Conservation (phyloP, 2,113 vertebrate species). For the Caracal caracal region DNA sequence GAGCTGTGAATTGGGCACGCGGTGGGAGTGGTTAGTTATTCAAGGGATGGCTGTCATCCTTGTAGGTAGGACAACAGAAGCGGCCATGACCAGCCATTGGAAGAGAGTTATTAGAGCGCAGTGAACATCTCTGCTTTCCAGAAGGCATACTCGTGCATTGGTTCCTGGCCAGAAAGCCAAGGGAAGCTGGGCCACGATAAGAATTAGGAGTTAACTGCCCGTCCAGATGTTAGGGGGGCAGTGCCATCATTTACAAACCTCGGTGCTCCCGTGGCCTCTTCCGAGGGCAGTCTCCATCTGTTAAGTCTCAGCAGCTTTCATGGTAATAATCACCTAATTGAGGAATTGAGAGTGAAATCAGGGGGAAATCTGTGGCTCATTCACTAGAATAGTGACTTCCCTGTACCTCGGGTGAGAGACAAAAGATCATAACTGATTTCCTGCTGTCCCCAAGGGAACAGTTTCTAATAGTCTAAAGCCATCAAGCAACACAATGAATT, state of each 20-base stretch:
- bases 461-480: slow-evolving; percentile 87
- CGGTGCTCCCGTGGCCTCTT: slow-evolving; percentile 67
- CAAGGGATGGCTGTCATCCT: background rate
- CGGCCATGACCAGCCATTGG: background rate
- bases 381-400: slow-evolving; percentile 84
- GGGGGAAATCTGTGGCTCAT: slow-evolving; percentile 84
- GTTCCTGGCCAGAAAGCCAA: slow-evolving; percentile 37
- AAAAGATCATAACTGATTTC: slow-evolving; percentile 90
- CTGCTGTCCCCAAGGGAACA: slow-evolving; percentile 87
- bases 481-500: slow-evolving; percentile 88
- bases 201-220: slow-evolving; percentile 46
- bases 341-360: slow-evolving; percentile 88
- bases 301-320: slow-evolving; percentile 83
- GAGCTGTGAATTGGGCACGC: background rate
- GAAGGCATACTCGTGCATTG: background rate
- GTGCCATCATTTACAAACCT: slow-evolving; percentile 35
- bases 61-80: slow-evolving; percentile 4
- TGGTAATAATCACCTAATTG: slow-evolving; percentile 86
- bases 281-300: slow-evolving; percentile 80
- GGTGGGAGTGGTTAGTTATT: background rate
- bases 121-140: slow-evolving; percentile 38
- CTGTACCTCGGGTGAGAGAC: slow-evolving; percentile 83
- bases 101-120: slow-evolving; percentile 36
- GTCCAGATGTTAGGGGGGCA: slow-evolving; percentile 24
- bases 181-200: background rate